Conservation (phyloP, 1,140 invertebrate genomes). For the Drosophila murphyi region DNA sequence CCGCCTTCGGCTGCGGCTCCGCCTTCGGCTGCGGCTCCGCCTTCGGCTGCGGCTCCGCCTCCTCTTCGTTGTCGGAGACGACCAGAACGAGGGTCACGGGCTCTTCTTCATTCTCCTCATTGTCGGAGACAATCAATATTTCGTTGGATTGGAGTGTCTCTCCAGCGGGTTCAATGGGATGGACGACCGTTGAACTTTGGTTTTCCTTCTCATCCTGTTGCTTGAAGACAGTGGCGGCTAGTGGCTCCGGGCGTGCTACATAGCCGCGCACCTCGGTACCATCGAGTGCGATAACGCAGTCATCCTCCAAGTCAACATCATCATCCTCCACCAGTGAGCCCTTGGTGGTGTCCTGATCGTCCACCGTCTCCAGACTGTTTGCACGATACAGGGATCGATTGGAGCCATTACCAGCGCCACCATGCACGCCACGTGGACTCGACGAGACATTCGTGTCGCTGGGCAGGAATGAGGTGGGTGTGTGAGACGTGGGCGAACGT, state of each 20-base stretch:
- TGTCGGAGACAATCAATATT: not conserved
- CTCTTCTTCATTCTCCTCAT: not conserved
- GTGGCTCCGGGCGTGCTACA: conserved; percentile 43
- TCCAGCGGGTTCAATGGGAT: not conserved
- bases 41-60: not conserved
- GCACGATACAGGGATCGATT: conserved; percentile 56
- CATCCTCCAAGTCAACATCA: conserved; percentile 44
- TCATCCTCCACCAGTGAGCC: conserved; percentile 68
- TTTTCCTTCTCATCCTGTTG: not conserved
- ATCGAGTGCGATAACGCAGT: conserved; percentile 68
- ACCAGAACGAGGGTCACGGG: not conserved
- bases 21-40: too few species aligned
- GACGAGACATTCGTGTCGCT: conserved; percentile 70
- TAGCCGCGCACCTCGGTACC: conserved; percentile 71
- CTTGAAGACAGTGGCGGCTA: conserved; percentile 54
- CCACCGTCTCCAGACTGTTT: conserved; percentile 65
- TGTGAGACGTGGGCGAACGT: conserved; percentile 57
- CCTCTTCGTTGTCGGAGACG: conserved; percentile 34
- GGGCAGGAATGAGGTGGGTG: conserved; percentile 65
- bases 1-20: not conserved
- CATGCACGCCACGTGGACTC: conserved; percentile 48
- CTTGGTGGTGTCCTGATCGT: conserved; percentile 68
- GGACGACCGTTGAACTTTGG: not conserved
- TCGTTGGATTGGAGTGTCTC: not conserved
- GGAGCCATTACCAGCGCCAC: conserved; percentile 20